Percentiles rank a stretch among this genome's conserved stretches.
Evolutionary conservation across 2,113 vertebrate genomes (phyloP).

Genomic region (Halichoerus grypus): DNA sequence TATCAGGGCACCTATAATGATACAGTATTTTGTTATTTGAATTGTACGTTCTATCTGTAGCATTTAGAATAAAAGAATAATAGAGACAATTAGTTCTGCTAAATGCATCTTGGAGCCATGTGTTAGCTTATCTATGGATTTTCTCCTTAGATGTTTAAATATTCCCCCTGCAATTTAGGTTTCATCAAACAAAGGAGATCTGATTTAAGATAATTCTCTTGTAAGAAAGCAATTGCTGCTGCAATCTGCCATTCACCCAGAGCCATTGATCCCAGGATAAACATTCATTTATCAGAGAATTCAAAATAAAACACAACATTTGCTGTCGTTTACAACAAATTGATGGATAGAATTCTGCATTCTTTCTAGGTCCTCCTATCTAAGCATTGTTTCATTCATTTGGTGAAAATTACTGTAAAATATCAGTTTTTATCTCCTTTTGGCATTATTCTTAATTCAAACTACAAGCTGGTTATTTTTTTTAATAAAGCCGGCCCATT

Average conservation of each 20-base stretch:
- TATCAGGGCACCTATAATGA: conserved; percentile 64
- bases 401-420: conserved; percentile 68
- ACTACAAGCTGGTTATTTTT: conserved; percentile 50
- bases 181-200: conserved; percentile 84
- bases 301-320: conserved; percentile 83
- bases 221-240: conserved; percentile 81
- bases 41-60: conserved; percentile 66
- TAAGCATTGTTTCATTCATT: conserved; percentile 47
- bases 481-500: conserved; percentile 1
- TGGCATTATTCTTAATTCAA: conserved; percentile 56
- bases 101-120: conserved; percentile 72
- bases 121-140: conserved; percentile 84
- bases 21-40: conserved; percentile 71
- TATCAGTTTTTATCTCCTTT: conserved; percentile 33
- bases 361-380: conserved; percentile 51
- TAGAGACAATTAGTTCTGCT: conserved; percentile 82
- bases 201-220: conserved; percentile 85
- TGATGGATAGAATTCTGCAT: conserved; percentile 66
- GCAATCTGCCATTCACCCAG: conserved; percentile 81
- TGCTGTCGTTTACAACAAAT: conserved; percentile 80
- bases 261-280: conserved; percentile 84
- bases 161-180: conserved; percentile 82
- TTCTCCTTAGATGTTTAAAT: conserved; percentile 84
- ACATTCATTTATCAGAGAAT: conserved; percentile 82
- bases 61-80: conserved; percentile 73